Conservation (phyloP, 92 coral and sea anemone species). For the Ricordea florida region DNA sequence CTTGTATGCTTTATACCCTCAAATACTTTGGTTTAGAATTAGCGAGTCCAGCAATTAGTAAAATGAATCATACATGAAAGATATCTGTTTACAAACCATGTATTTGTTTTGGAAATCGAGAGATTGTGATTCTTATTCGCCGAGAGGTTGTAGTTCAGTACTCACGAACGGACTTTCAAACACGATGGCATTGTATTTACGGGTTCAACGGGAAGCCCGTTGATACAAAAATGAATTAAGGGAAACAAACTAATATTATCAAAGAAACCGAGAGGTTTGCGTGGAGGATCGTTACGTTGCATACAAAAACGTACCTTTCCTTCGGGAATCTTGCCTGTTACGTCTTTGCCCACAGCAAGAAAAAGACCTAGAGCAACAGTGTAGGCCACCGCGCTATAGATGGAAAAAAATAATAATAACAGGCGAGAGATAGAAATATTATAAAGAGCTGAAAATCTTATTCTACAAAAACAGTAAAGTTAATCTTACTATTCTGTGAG, state of each 20-base stretch:
- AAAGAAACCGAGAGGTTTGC: neutral
- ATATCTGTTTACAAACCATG: too few species aligned
- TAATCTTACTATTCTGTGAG: neutral
- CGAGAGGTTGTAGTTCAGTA: neutral
- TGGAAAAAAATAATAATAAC: neutral
- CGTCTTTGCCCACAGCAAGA: constrained; percentile 80
- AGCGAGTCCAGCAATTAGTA: too few species aligned
- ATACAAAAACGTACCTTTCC: constrained; percentile 56
- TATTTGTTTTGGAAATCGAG: too few species aligned
- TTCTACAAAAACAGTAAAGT: neutral
- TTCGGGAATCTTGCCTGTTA: constrained; percentile 79
- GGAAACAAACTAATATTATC: neutral
- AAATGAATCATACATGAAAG: too few species aligned
- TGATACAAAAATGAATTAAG: neutral
- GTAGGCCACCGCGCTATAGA: constrained; percentile 82
- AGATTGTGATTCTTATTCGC: neutral
- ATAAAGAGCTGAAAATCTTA: neutral
- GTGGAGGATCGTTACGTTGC: too few species aligned
- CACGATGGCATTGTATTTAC: too few species aligned
- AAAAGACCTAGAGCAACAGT: constrained; percentile 85
- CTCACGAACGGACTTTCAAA: neutral
- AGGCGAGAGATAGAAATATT: too few species aligned
- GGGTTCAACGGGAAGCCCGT: too few species aligned
- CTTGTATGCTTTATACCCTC: too few species aligned
- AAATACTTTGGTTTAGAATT: too few species aligned